Conservation (phyloP, 1,140 invertebrate genomes). For the Vanessa tameamea region DNA sequence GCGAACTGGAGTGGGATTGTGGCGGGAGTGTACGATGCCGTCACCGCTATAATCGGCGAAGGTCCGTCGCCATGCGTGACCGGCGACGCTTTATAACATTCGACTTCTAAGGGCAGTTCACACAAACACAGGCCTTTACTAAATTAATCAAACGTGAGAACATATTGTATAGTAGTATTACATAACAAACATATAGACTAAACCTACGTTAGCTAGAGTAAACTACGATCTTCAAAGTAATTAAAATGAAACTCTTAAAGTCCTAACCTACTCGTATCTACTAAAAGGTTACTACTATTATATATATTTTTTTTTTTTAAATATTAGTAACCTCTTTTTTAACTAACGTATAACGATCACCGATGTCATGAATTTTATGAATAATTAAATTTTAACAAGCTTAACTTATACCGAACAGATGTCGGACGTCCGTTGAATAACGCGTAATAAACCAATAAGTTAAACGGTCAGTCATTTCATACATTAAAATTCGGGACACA, state of each 20-base stretch:
- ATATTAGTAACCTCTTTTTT: neutral
- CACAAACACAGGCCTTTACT: conserved; percentile 5
- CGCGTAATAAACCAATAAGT: conserved; percentile 11
- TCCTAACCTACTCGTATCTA: too few species aligned
- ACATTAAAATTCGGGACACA: conserved; percentile 1
- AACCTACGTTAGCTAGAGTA: neutral
- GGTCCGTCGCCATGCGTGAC: conserved; percentile 66
- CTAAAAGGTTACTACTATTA: too few species aligned
- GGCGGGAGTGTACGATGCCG: conserved; percentile 63
- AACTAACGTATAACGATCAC: neutral
- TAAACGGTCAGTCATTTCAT: neutral
- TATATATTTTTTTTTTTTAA: too few species aligned
- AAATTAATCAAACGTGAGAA: too few species aligned
- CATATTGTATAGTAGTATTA: too few species aligned
- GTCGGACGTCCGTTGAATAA: conserved; percentile 10
- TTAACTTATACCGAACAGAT: conserved; percentile 9
- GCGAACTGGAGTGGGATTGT: conserved; percentile 46
- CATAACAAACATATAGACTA: too few species aligned
- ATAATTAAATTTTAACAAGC: conserved; percentile 20
- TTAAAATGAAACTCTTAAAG: too few species aligned
- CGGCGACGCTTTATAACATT: conserved; percentile 49
- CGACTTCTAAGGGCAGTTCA: conserved; percentile 32
- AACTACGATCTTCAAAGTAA: neutral
- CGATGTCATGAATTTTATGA: conserved; percentile 7
- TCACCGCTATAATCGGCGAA: conserved; percentile 74